Evolutionary conservation across 2,113 vertebrate species (phyloP).

Genomic region (Eulemur macaco): DNA sequence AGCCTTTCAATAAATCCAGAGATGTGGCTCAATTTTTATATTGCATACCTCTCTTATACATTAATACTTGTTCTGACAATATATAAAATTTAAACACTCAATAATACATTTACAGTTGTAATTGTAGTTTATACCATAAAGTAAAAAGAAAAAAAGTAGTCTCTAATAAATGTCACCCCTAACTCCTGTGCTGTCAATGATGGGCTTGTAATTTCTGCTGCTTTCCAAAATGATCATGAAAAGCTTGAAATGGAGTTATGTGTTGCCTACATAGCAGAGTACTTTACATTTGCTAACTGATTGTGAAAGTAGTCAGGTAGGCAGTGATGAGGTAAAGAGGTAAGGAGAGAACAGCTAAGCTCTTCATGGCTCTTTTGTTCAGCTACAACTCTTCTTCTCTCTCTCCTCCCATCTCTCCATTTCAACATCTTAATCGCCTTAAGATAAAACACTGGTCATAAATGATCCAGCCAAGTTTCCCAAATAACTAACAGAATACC

Average conservation of each 20-base stretch:
- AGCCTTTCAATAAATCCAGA: slow-evolving; percentile 10
- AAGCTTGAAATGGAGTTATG: neutral
- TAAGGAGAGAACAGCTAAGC: neutral
- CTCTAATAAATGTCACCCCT: neutral
- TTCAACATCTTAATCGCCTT: slow-evolving; percentile 24
- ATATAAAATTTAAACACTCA: slow-evolving; percentile 14
- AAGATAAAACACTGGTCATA: slow-evolving; percentile 16
- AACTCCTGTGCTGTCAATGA: neutral
- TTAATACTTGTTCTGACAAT: neutral
- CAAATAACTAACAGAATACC: neutral
- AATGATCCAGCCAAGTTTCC: neutral
- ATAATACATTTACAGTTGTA: neutral
- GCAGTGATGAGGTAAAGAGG: neutral
- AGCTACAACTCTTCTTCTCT: neutral
- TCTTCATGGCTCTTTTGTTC: neutral
- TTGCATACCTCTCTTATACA: neutral
- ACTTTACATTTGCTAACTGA: neutral
- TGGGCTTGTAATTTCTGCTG: neutral
- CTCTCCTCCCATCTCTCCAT: neutral
- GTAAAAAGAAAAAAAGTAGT: neutral
- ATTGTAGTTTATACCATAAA: neutral
- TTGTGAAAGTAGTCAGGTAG: neutral
- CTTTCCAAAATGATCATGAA: slow-evolving; percentile 39
- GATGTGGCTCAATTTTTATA: neutral
- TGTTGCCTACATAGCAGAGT: neutral